Evolutionary conservation across 2,888 invertebrate species (phyloP).

Genomic region (Ornithoptera alexandrae): DNA sequence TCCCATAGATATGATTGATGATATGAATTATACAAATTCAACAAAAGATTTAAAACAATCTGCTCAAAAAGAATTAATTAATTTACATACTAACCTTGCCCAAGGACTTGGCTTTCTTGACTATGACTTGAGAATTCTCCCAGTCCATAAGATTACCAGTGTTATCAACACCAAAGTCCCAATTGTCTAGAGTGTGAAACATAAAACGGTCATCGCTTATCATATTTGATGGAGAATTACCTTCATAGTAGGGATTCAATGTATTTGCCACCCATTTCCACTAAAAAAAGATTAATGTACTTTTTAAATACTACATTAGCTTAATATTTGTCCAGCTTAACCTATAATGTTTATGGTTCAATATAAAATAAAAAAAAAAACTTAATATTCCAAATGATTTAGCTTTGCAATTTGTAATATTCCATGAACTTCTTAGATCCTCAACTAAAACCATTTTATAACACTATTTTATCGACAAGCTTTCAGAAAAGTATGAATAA

Average conservation of each 20-base stretch:
- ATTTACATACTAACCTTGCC: conserved; percentile 66
- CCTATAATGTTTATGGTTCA: too few relatives aligned
- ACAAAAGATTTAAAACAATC: neutral
- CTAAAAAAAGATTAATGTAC: conserved; percentile 50
- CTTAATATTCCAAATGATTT: too few relatives aligned
- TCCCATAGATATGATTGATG: too few relatives aligned
- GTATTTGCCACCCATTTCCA: conserved; percentile 94
- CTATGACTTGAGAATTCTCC: conserved; percentile 83
- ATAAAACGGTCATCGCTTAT: conserved; percentile 94
- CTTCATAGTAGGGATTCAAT: conserved; percentile 95
- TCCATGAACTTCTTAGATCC: too few relatives aligned
- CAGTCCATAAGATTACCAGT: conserved; percentile 91
- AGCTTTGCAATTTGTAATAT: too few relatives aligned
- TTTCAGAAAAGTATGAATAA: neutral
- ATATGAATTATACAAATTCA: neutral
- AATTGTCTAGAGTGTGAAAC: conserved; percentile 85
- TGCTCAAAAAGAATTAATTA: neutral
- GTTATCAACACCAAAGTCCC: conserved; percentile 92
- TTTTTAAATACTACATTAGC: neutral
- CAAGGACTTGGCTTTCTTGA: conserved; percentile 67
- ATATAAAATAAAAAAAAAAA: too few relatives aligned
- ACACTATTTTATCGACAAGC: neutral
- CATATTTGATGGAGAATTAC: conserved; percentile 84
- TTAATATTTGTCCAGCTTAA: neutral
- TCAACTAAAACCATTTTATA: neutral